Evolutionary conservation across 2,888 invertebrate genomes (phyloP).

Genomic region (Pseudococcus longispinus): DNA sequence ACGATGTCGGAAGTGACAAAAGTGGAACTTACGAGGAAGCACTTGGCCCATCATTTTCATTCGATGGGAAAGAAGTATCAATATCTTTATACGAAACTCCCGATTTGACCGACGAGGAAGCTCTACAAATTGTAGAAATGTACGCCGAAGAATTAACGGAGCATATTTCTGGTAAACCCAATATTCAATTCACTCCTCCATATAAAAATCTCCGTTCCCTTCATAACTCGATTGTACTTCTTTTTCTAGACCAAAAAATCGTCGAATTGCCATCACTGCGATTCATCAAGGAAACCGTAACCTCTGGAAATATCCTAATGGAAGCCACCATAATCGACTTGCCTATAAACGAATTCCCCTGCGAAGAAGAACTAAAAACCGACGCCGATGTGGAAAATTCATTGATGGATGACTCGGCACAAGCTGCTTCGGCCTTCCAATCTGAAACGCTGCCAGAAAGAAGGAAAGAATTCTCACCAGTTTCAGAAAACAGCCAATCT

Average conservation of each 20-base stretch:
- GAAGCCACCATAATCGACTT: constrained; percentile 87
- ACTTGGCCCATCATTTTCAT: constrained; percentile 87
- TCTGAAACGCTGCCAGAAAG: background rate
- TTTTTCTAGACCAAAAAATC: constrained; percentile 76
- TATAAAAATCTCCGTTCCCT: background rate
- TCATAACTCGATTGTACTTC: background rate
- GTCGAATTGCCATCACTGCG: constrained; percentile 86
- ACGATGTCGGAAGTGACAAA: constrained; percentile 75
- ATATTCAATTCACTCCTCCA: background rate
- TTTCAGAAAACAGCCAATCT: background rate
- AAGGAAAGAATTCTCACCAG: background rate
- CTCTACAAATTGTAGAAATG: constrained; percentile 90
- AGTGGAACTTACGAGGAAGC: constrained; percentile 75
- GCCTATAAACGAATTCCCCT: constrained; percentile 64
- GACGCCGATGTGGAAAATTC: constrained; percentile 89
- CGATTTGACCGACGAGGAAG: constrained; percentile 90
- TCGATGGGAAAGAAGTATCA: constrained; percentile 90
- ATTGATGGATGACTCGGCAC: constrained; percentile 72
- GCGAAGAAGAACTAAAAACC: constrained; percentile 78
- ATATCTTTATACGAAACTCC: constrained; percentile 91
- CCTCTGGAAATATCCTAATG: constrained; percentile 85
- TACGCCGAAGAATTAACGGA: constrained; percentile 92
- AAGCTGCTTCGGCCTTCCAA: background rate
- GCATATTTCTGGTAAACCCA: constrained; percentile 72
- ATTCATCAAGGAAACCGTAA: constrained; percentile 88